Evolutionary conservation across 1,140 invertebrate species (phyloP).

Genomic region (Conus ventricosus): DNA sequence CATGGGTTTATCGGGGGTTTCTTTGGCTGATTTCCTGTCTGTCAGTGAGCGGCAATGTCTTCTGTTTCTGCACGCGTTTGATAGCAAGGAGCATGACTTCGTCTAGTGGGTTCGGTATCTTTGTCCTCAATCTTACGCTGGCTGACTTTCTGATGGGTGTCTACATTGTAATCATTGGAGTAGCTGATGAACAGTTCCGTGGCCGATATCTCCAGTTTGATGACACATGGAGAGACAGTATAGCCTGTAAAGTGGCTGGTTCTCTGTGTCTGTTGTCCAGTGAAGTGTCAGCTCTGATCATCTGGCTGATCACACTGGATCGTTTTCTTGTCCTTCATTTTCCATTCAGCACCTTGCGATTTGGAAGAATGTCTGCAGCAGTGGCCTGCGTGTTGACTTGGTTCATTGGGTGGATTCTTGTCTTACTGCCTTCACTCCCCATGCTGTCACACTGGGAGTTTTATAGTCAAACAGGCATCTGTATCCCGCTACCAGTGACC

Average conservation of each 20-base stretch:
- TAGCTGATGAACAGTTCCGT: neutral
- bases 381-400: neutral
- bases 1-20: neutral
- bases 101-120: neutral
- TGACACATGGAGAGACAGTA: neutral
- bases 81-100: neutral
- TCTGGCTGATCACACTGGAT: neutral
- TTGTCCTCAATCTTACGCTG: neutral
- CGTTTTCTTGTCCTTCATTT: neutral
- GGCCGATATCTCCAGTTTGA: neutral
- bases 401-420: neutral
- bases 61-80: neutral
- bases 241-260: neutral
- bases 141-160: constrained; percentile 3
- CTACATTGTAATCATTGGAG: neutral
- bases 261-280: neutral
- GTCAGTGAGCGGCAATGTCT: neutral
- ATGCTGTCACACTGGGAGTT: neutral
- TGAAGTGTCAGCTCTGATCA: neutral
- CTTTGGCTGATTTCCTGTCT: neutral
- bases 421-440: constrained; percentile 13
- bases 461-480: neutral
- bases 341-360: neutral
- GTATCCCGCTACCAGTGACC: constrained; percentile 38
- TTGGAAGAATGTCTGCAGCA: neutral